phyloP scores from a whole-genome alignment of 1,140 invertebrate species.

The Telenomus remus region DNA sequence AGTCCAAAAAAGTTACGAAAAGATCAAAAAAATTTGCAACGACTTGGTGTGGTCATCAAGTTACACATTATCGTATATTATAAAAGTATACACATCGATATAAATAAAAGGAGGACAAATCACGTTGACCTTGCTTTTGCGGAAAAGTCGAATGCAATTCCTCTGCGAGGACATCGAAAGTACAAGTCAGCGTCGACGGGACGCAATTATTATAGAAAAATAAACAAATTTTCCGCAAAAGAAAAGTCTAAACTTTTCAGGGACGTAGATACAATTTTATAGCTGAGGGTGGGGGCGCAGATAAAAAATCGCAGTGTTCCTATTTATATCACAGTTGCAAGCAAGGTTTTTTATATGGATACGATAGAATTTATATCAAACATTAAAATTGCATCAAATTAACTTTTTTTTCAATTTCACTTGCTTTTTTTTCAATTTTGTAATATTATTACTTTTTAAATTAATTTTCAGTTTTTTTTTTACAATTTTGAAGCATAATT shows the following conservation, averaged over 20 bases:
- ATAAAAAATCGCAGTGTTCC: conserved; percentile 60
- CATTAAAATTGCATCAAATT: background rate
- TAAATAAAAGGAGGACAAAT: conserved; percentile 16
- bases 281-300: no score
- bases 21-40: conserved; percentile 8
- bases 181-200: no score
- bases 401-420: no score
- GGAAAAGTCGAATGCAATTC: conserved; percentile 20
- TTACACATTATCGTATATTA: conserved; percentile 4
- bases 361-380: background rate
- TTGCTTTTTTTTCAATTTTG: no score
- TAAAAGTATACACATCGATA: conserved; percentile 14
- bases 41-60: background rate
- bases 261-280: conserved; percentile 13
- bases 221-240: conserved; percentile 14
- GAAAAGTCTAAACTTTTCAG: conserved; percentile 12
- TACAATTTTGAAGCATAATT: no score
- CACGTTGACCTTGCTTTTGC: conserved; percentile 23
- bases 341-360: conserved; percentile 29
- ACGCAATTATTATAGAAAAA: background rate
- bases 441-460: no score
- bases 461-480: no score
- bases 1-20: background rate
- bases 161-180: background rate
- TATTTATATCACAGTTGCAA: conserved; percentile 72